A percentile compares a stretch with the other conserved stretches of the same genome.
phyloP scores from a whole-genome alignment of 2,113 vertebrate genomes.

The Heterocephalus glaber region DNA sequence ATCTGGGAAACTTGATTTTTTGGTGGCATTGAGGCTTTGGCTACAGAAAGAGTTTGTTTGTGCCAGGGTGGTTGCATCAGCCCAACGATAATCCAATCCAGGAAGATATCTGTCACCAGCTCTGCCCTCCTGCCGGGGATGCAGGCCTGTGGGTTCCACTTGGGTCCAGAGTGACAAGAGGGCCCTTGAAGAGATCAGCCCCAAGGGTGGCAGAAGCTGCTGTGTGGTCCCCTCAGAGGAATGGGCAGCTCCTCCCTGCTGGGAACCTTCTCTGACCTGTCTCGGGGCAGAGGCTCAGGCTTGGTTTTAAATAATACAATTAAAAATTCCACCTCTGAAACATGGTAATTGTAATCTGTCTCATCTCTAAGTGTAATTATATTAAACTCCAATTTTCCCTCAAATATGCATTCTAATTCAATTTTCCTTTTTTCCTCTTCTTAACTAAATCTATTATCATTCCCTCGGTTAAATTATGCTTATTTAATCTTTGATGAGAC shows the following conservation, averaged over 20 bases:
- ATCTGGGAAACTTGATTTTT: slow-evolving; percentile 14
- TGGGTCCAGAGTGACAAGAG: rapidly evolving
- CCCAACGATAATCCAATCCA: not conserved
- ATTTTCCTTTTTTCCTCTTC: slow-evolving; percentile 78
- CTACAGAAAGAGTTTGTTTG: not conserved
- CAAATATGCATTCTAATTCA: slow-evolving; percentile 84
- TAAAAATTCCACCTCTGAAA: slow-evolving; percentile 71
- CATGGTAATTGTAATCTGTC: slow-evolving; percentile 70
- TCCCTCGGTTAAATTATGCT: slow-evolving; percentile 79
- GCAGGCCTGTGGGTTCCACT: rapidly evolving
- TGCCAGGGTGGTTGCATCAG: not conserved
- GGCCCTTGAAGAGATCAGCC: rapidly evolving
- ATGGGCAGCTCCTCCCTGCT: rapidly evolving
- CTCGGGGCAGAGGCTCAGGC: not conserved
- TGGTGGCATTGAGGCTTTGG: not conserved
- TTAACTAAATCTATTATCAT: slow-evolving; percentile 82
- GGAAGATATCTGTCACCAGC: not conserved
- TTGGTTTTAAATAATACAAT: slow-evolving; percentile 72
- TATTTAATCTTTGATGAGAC: slow-evolving; percentile 82
- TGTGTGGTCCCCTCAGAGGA: rapidly evolving
- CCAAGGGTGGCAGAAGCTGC: rapidly evolving
- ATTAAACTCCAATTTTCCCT: slow-evolving; percentile 82
- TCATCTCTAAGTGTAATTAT: slow-evolving; percentile 81
- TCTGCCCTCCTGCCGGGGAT: not conserved
- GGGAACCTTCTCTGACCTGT: not conserved